Evolutionary conservation across 2,113 vertebrate genomes (phyloP).

Genomic region (Epinephelus fuscoguttatus): DNA sequence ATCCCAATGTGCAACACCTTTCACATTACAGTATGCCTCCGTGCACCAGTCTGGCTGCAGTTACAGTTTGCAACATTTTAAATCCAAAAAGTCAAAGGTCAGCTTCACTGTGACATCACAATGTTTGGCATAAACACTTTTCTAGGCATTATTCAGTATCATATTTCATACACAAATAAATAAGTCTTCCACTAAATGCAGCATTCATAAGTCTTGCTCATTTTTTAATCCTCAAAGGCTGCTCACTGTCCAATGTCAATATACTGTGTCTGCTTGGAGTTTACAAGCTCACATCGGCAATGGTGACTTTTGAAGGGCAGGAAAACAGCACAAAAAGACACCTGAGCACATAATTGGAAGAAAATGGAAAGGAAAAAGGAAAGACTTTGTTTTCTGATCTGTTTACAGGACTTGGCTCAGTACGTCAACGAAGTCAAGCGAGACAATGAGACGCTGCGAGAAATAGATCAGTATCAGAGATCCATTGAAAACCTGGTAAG

Average conservation of each 20-base stretch:
- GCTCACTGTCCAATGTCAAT: not conserved
- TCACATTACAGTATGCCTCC: too few species aligned
- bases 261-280: not conserved
- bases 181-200: not conserved
- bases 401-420: slow-evolving; percentile 94
- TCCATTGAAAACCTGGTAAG: slow-evolving; percentile 97
- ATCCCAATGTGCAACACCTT: too few species aligned
- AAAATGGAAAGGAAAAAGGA: not conserved
- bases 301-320: not conserved
- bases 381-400: slow-evolving; percentile 49
- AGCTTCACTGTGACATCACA: too few species aligned
- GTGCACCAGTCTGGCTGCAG: too few species aligned
- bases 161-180: not conserved
- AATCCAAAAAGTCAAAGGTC: too few species aligned
- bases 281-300: not conserved
- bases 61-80: too few species aligned
- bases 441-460: slow-evolving; percentile 96
- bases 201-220: not conserved
- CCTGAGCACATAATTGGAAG: not conserved
- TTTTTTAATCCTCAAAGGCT: not conserved
- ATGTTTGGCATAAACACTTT: too few species aligned
- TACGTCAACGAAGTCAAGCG: slow-evolving; percentile 99
- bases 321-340: not conserved
- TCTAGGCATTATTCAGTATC: too few species aligned
- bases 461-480: slow-evolving; percentile 96